A percentile compares a stretch with the other conserved stretches of the same genome.
phyloP scores from a whole-genome alignment of 2,888 invertebrate species.

The Hylaea fasciaria region DNA sequence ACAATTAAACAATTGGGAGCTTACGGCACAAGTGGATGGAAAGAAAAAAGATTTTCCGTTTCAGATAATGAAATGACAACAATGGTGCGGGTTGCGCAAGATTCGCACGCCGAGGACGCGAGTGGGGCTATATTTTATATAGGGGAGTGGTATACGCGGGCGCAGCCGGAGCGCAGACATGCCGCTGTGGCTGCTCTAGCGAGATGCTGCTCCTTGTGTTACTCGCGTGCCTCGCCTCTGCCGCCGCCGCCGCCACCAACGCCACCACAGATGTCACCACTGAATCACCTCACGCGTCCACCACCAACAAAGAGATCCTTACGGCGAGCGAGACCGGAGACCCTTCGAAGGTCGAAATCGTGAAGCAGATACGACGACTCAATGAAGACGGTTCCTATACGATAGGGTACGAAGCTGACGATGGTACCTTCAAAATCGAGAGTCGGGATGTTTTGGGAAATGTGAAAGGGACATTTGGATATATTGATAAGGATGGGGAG shows the following conservation, averaged over 20 bases:
- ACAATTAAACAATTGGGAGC: slow-evolving; percentile 82
- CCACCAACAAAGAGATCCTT: slow-evolving; percentile 82
- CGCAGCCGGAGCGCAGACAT: slow-evolving; percentile 78
- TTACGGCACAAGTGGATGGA: slow-evolving; percentile 70
- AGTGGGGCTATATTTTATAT: slow-evolving; percentile 84
- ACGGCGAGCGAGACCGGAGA: slow-evolving; percentile 87
- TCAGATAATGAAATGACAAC: slow-evolving; percentile 84
- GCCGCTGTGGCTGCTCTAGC: slow-evolving; percentile 71
- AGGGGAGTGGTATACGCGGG: slow-evolving; percentile 68
- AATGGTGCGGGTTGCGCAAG: slow-evolving; percentile 79
- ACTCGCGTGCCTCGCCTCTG: slow-evolving; percentile 63
- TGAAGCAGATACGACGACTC: slow-evolving; percentile 91
- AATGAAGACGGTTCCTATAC: slow-evolving; percentile 94
- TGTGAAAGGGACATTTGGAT: slow-evolving; percentile 93
- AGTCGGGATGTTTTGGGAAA: slow-evolving; percentile 91
- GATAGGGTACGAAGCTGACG: slow-evolving; percentile 93
- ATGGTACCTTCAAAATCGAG: slow-evolving; percentile 94
- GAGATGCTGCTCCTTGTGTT: slow-evolving; percentile 75
- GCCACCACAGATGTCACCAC: slow-evolving; percentile 58
- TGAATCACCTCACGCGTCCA: slow-evolving; percentile 62
- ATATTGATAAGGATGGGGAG: slow-evolving; percentile 90
- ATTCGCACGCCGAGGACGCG: slow-evolving; percentile 72
- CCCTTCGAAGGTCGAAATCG: slow-evolving; percentile 89
- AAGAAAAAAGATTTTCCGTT: slow-evolving; percentile 84
- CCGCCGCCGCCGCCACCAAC: slow-evolving; percentile 56